Base-by-base conservation (phyloP, 2,113 vertebrate species). In the Xenopus borealis region DNA sequence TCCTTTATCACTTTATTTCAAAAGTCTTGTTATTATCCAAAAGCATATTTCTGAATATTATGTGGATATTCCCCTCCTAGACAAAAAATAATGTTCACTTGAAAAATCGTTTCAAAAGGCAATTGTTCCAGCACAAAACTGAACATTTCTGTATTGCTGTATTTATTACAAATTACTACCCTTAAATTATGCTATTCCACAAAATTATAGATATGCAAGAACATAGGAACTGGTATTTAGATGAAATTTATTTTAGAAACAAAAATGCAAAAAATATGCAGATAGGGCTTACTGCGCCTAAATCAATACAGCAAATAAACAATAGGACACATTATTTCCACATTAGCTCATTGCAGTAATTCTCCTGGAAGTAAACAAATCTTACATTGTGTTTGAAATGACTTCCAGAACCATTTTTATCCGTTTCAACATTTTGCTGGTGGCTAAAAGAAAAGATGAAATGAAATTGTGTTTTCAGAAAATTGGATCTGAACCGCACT, bases 281-380 rank as follows among this genome's bases (percentile, higher is more conserved):
- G 57, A 55, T 50, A 62, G 14, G 23, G 14, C 19, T 63, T 40
- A 55, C 11, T 53, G 23, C 33, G 18, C 44, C 12, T 69, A 69
- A 69, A 69, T 62, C 45, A 69, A 75, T 13, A 62, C 13, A 10
- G 72, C 45, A 53, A 62, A 75, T 75, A 69, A 75, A 69, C 59
- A 52, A 63, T 23, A 55, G 5, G 59, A 73, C 55, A 63, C 27
- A 55, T 69, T 63, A 67, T 75, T 74, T 69, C 45, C 47, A 63
- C 20, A 59, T 68, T 75, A 63, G 64, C 16, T 27, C 59, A 45
- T 53, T 23, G 66, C 59, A 1, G 64, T 61, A 76, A 70, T 63
- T 63, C 66, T 68, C 59, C 53, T 45, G 69, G 62, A 63, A 62
- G 67, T 76, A 76, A 76, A 70, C 66, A 76, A 46, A 70, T 70